Evolutionary conservation across 2,888 invertebrate genomes (phyloP).

Genomic region (Phyllotreta striolata): DNA sequence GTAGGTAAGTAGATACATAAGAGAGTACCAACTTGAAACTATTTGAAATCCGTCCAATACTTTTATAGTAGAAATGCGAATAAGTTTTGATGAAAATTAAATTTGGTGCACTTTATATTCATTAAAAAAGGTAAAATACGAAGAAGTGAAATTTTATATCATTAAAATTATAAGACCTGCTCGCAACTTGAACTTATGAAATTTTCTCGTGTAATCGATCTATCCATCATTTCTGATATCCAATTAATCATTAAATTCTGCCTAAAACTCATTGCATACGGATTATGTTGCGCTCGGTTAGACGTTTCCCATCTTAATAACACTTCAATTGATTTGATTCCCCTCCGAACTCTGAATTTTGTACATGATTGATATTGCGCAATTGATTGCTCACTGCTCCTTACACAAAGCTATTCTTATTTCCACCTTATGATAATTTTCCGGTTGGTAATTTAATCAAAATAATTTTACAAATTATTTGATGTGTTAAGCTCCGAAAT

Average conservation of each 20-base stretch:
- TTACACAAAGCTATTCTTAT: conserved; percentile 4
- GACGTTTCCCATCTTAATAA: conserved; percentile 14
- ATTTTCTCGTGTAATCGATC: conserved; percentile 6
- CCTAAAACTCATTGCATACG: conserved; percentile 12
- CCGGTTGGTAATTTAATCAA: not conserved
- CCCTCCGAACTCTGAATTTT: conserved; percentile 9
- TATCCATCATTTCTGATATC: conserved; percentile 1
- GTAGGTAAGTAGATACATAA: no score
- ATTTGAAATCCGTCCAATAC: no score
- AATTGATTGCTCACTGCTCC: conserved; percentile 7
- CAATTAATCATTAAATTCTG: conserved; percentile 13
- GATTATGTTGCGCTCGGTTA: conserved; percentile 17
- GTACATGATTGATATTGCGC: conserved; percentile 16
- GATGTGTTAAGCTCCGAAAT: not conserved
- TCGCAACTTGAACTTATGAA: conserved; percentile 1
- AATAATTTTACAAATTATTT: conserved; percentile 1
- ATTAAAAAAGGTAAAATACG: no score
- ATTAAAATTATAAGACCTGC: no score
- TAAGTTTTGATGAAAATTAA: no score
- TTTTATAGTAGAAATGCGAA: no score
- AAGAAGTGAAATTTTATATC: no score
- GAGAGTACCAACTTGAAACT: no score
- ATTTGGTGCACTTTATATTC: no score
- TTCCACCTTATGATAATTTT: not conserved
- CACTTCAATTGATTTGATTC: conserved; percentile 15